Base-by-base conservation (phyloP, 2,113 vertebrate species). In the Passer montanus region DNA sequence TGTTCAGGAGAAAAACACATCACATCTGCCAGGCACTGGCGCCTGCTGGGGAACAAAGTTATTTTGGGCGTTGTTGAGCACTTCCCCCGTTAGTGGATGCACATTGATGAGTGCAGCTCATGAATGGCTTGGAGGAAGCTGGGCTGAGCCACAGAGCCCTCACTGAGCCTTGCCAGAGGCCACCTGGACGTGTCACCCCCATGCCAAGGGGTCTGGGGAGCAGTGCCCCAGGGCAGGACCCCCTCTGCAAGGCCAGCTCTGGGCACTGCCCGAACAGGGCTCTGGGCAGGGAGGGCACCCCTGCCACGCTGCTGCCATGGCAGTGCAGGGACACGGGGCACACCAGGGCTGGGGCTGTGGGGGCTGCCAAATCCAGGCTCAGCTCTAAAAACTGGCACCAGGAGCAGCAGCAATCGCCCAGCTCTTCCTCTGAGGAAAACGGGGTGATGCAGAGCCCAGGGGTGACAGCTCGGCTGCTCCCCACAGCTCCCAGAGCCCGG, bases 121-220 rank as follows among this genome's bases (percentile, higher is more conserved):
- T 49, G 35, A n/a, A 46, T 1, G 67, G 22, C 7, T 10, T 18
- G 41, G n/a, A 50, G 44, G 75, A 53, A 76, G 72, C 10, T 0
- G 1, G 37, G 53, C 43, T 50, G 77, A 91, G 23, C 33, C 41
- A 16, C 10, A 13, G 52, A 43, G 58, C 39, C 24, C 43, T 13
- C 1, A 2, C 64, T 2, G 23, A 85, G 47, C 66, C 41, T 28
- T 10, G 37, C 79, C 17, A 20, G 68, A 21, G 79, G 68, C 37
- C 68, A 15, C 49, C 69, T 43, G 10, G 1, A 52, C 1, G 1
- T 23, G 77, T 20, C 43, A 7, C 79, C 37, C 18, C 0, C 0
- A 3, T 5, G 39, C 11, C 5, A 13, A 49, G 37, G 56, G 87
- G 19, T 8, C 35, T 9, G 1, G 53, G 6, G 4, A 6, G 6